Percentiles rank a stretch among this genome's conserved stretches.
Conservation (phyloP, 2,888 invertebrate species). For the Caenorhabditis macrosperma region DNA sequence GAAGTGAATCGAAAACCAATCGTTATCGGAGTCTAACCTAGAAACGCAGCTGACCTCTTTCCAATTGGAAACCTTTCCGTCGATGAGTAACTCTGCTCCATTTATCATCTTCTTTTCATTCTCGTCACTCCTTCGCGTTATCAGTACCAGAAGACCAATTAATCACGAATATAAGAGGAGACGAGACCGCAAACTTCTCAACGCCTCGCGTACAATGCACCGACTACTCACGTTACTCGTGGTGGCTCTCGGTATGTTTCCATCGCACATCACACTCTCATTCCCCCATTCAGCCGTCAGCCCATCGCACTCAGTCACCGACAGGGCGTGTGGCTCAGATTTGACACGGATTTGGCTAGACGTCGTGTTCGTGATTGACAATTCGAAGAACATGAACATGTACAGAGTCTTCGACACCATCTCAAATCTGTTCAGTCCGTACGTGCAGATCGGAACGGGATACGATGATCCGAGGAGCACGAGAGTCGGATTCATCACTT, state of each 20-base stretch:
- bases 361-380: slow-evolving; percentile 46
- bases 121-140: neutral
- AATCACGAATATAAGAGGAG: neutral
- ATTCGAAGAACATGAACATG: slow-evolving; percentile 43
- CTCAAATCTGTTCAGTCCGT: slow-evolving; percentile 15
- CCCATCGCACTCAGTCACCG: slow-evolving; percentile 17
- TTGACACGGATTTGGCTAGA: slow-evolving; percentile 43
- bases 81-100: neutral
- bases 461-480: slow-evolving; percentile 45
- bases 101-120: slow-evolving; percentile 3
- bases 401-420: slow-evolving; percentile 38
- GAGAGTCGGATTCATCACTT: slow-evolving; percentile 46
- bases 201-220: neutral
- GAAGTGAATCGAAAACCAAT: too few species aligned
- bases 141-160: neutral
- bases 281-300: neutral
- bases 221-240: neutral
- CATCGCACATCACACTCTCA: neutral
- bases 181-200: slow-evolving; percentile 1
- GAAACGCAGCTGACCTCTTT: neutral
- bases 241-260: neutral
- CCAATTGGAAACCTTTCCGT: neutral
- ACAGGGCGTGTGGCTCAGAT: slow-evolving; percentile 32
- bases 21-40: too few species aligned
- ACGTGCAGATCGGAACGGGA: slow-evolving; percentile 35